These are phyloP conservation scores for Dorcus parallelipipedus DNA, from an alignment of 2,888 invertebrate species.

Conservation along the genomic window DNA sequence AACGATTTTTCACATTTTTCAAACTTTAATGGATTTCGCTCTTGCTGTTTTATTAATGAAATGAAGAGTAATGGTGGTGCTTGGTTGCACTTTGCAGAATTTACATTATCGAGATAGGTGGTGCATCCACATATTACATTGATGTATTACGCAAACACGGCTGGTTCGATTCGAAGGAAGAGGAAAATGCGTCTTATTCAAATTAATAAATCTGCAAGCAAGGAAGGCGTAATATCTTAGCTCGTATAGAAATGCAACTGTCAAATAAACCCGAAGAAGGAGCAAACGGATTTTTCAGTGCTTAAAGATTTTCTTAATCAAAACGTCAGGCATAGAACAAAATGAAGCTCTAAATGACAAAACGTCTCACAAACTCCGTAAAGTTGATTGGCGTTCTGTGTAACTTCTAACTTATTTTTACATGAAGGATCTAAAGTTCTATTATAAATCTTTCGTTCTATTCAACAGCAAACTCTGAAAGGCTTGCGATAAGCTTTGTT, in stretches of 20 bases:
- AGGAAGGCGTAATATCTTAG: neutral
- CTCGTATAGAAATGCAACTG: neutral
- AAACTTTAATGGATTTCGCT: constrained; percentile 13
- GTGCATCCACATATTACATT: constrained; percentile 2
- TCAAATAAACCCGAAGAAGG: neutral
- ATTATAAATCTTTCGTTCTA: constrained; percentile 17
- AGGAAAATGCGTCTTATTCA: no score
- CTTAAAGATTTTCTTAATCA: constrained; percentile 8
- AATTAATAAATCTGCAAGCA: no score
- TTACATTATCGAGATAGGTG: constrained; percentile 14
- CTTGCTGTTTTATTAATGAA: constrained; percentile 15
- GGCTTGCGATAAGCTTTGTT: neutral
- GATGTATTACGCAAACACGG: neutral
- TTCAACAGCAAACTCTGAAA: neutral
- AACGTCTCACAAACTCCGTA: constrained; percentile 4
- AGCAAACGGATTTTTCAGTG: neutral
- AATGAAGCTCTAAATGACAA: constrained; percentile 5
- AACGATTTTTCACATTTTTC: constrained; percentile 4
- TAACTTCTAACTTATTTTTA: constrained; percentile 21
- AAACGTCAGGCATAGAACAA: constrained; percentile 8
- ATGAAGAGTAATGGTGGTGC: constrained; percentile 14
- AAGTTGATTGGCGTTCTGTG: constrained; percentile 17
- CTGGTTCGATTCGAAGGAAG: no score
- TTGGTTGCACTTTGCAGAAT: constrained; percentile 11
- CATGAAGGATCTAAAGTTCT: constrained; percentile 17